Base-by-base conservation (phyloP, 1,140 invertebrate genomes). In the Ceratosolen fusciceps region DNA sequence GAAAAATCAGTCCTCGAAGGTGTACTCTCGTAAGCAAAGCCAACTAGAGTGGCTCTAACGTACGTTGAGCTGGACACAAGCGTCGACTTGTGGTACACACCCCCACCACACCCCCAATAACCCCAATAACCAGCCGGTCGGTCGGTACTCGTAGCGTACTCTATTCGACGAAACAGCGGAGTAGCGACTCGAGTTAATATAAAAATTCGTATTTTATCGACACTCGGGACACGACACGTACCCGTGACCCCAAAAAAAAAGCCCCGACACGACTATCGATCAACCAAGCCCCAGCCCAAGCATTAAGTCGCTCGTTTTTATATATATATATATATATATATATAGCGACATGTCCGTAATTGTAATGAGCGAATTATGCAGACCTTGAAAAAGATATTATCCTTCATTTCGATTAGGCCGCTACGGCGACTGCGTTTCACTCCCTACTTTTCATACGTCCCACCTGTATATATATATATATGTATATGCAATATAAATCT, bases 201-300 rank as follows among this genome's bases (percentile, higher is more conserved):
- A 62, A 37, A 1, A 65, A 65, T 65, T 65, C n/a, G 5, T 65
- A 37, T 65, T 65, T 37, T 65, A 37, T 8, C 26, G 14, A 65
- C 16, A 19, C 14, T 37, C 29, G 37, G n/a, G n/a, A n/a, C n/a
- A 12, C 31, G 31, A n/a, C n/a, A n/a, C n/a, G n/a, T 37, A 65
- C 14, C 60, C 60, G 37, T 65, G 60, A 65, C 60, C 60, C 37
- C 34, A 65, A 62, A 65, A 60, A 65, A 65, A 62, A 65, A 60
- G 58, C 31, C 14, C 0, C 0, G 10, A 19, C 14, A 0, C 0
- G 10, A 19, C 9, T 65, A 65, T 65, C 37, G 60, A 65, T 65
- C 37, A 65, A 16, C 5, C 7, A 10, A 8, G n/a, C 60, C n/a
- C 4, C 19, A n/a, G n/a, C n/a, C n/a, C n/a, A n/a, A n/a, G n/a